Conservation (phyloP, 2,113 vertebrate species). For the Dendropsophus ebraccatus region DNA sequence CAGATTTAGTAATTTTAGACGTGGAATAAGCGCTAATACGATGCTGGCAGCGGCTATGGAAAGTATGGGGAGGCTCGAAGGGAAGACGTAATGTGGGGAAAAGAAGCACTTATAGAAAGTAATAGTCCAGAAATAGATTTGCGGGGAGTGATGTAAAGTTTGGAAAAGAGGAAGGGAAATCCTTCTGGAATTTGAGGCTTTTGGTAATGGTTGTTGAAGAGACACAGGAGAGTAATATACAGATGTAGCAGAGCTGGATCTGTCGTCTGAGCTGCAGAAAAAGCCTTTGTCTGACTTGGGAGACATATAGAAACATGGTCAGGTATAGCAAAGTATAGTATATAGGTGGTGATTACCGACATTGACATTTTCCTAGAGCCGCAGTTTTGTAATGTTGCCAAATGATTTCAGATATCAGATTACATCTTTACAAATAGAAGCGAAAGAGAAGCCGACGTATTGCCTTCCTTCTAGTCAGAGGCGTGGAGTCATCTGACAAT, state of each 20-base stretch:
- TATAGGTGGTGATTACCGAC: too few species aligned
- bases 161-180: background rate
- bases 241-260: background rate
- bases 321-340: too few species aligned
- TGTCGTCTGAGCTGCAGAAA: background rate
- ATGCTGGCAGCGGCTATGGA: slow-evolving; percentile 19
- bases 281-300: background rate
- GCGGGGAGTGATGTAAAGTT: background rate
- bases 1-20: background rate
- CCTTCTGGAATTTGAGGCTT: background rate
- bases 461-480: background rate
- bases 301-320: too few species aligned
- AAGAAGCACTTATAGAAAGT: slow-evolving; percentile 11
- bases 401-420: background rate
- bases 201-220: background rate
- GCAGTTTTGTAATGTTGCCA: background rate
- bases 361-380: background rate
- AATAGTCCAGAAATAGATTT: background rate
- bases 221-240: background rate
- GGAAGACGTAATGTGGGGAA: slow-evolving; percentile 3
- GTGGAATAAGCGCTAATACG: slow-evolving; percentile 2
- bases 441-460: background rate
- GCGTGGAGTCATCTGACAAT: background rate
- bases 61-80: background rate
- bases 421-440: background rate